Conservation (phyloP, 92 coral and sea anemone genomes). For the Parazoanthus atlanticus region DNA sequence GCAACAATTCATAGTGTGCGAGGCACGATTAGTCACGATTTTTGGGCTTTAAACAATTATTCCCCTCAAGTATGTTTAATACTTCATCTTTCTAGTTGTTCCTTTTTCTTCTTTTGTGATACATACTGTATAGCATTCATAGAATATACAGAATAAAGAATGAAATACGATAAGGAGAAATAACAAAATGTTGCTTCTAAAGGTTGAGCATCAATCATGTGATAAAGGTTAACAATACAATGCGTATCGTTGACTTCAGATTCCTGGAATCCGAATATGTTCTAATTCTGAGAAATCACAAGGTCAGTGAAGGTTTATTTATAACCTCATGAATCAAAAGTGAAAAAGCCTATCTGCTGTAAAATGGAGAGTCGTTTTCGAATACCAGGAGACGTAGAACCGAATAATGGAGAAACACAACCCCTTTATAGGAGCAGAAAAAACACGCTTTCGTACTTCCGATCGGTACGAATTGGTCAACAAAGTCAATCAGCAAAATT, state of each 20-base stretch:
- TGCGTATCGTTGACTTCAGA: background rate
- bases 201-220: background rate
- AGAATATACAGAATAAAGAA: too few species aligned
- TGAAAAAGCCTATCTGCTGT: background rate
- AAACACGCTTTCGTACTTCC: background rate
- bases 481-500: background rate
- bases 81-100: background rate
- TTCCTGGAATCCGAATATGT: constrained; percentile 3
- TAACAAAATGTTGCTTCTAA: background rate
- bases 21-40: background rate
- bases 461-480: background rate
- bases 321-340: background rate
- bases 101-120: too few species aligned
- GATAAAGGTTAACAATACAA: background rate
- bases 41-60: background rate
- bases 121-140: too few species aligned
- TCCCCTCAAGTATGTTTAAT: background rate
- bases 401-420: background rate
- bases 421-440: background rate
- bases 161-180: too few species aligned
- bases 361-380: background rate
- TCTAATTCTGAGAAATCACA: background rate
- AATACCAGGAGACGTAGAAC: background rate
- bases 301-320: background rate
- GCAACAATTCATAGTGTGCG: background rate